These are phyloP conservation scores for Syritta pipiens DNA, from an alignment of 2,888 invertebrate genomes.

Conservation along the genomic window DNA sequence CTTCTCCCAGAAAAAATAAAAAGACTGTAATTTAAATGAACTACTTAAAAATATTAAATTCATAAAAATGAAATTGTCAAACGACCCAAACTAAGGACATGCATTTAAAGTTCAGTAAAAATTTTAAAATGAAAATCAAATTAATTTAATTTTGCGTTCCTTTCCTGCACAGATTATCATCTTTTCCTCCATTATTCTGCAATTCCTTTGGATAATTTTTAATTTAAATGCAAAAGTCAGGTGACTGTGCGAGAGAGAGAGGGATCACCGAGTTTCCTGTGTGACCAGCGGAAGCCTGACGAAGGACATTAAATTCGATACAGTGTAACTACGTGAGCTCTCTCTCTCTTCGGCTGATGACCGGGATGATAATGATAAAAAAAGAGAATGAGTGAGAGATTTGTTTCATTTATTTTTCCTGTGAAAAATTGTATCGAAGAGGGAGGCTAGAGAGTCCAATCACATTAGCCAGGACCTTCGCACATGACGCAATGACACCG, in stretches of 20 bases:
- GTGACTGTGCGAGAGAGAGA: no score
- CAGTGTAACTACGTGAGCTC: neutral
- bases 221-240: slow-evolving; percentile 53
- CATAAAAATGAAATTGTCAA: no score
- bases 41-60: no score
- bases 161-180: slow-evolving; percentile 23
- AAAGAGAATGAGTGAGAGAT: no score
- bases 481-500: no score
- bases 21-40: no score
- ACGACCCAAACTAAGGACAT: no score
- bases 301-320: slow-evolving; percentile 9
- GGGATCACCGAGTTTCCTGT: slow-evolving; percentile 6
- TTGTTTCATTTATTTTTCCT: no score
- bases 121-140: slow-evolving; percentile 19
- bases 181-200: slow-evolving; percentile 26
- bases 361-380: slow-evolving; percentile 1
- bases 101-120: neutral
- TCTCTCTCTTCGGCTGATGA: neutral
- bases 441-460: no score
- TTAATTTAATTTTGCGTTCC: slow-evolving; percentile 27
- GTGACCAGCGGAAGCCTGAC: slow-evolving; percentile 14
- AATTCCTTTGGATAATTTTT: slow-evolving; percentile 37
- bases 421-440: no score
- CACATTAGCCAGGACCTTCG: no score
- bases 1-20: no score